Conservation (phyloP, 2,113 vertebrate species). For the Onychostruthus taczanowskii region DNA sequence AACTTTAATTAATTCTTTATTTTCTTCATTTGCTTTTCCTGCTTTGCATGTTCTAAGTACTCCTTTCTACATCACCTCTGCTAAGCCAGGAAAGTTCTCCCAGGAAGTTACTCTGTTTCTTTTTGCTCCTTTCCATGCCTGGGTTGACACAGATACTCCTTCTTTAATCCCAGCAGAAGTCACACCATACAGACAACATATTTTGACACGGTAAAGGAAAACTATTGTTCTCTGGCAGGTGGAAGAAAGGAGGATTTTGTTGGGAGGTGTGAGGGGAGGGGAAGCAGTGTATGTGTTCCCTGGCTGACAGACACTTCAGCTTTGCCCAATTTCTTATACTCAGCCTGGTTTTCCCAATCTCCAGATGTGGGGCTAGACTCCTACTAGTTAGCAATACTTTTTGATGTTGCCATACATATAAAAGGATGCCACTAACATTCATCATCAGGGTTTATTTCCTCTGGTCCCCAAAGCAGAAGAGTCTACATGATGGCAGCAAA, state of each 20-base stretch:
- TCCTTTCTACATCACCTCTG: not conserved
- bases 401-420: not conserved
- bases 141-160: not conserved
- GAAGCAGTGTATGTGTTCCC: not conserved
- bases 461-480: not conserved
- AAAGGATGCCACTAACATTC: not conserved
- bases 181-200: not conserved
- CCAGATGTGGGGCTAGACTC: not conserved
- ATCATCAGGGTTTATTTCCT: not conserved
- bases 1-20: not conserved
- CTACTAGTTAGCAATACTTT: not conserved
- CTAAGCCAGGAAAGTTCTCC: not conserved
- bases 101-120: not conserved
- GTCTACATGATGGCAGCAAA: not conserved
- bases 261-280: fast-evolving
- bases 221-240: not conserved
- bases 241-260: not conserved
- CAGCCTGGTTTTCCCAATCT: not conserved
- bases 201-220: not conserved
- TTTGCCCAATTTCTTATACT: not conserved
- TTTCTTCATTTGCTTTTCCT: not conserved
- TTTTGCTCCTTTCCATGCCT: not conserved
- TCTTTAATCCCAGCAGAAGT: not conserved
- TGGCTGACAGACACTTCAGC: not conserved
- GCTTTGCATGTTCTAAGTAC: not conserved